Percentiles rank a stretch among this genome's conserved stretches.
Evolutionary conservation across 2,888 invertebrate species (phyloP).

Genomic region (Caenorhabditis wallacei): DNA sequence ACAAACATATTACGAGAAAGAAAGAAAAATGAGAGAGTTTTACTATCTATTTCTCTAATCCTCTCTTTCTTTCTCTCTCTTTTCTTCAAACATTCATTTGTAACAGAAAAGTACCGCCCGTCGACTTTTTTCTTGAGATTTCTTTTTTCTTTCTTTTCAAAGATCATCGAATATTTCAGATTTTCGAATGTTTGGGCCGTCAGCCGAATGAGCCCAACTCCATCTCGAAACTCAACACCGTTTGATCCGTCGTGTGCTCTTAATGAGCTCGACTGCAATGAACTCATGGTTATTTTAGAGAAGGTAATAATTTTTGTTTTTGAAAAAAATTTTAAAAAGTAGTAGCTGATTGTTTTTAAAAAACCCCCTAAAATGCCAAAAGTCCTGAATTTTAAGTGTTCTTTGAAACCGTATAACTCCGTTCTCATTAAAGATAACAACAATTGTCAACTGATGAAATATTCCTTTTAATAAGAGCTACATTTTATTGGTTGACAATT

Average conservation of each 20-base stretch:
- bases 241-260: conserved; percentile 31
- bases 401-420: too few species aligned
- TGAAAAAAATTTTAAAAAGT: neutral
- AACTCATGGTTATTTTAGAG: conserved; percentile 60
- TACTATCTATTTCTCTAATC: conserved; percentile 29
- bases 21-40: conserved; percentile 27
- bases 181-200: conserved; percentile 42
- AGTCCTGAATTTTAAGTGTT: too few species aligned
- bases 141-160: conserved; percentile 4
- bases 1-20: conserved; percentile 42
- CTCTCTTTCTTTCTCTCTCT: conserved; percentile 12
- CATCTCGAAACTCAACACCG: conserved; percentile 45
- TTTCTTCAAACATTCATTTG: neutral
- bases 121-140: neutral
- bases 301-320: conserved; percentile 22
- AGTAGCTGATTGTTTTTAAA: too few species aligned
- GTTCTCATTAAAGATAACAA: too few species aligned
- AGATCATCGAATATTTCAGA: conserved; percentile 17
- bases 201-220: conserved; percentile 58
- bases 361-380: too few species aligned
- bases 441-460: too few species aligned
- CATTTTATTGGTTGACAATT: too few species aligned
- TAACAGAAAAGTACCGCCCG: conserved; percentile 25
- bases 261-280: conserved; percentile 51
- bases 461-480: too few species aligned